Conservation (phyloP, 2,888 invertebrate species). For the Agonopterix alstromeriana region DNA sequence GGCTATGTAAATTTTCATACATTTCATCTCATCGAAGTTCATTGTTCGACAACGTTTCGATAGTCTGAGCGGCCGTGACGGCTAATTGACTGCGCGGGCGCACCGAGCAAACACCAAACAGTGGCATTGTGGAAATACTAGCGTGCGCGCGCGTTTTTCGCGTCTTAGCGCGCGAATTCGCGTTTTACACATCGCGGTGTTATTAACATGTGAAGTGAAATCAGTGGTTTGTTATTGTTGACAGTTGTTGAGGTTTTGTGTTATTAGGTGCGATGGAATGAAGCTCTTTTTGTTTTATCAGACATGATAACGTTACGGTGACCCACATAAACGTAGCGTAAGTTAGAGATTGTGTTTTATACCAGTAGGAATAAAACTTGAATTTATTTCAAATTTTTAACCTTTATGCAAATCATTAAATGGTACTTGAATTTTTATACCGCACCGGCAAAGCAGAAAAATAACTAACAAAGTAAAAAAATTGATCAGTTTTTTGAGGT, state of each 20-base stretch:
- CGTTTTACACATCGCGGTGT: neutral
- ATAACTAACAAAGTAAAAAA: no score
- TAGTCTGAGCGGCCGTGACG: conserved; percentile 34
- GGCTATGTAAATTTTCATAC: conserved; percentile 37
- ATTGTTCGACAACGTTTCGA: conserved; percentile 22
- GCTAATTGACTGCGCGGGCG: conserved; percentile 18
- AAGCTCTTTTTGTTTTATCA: no score
- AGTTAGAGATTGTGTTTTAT: conserved; percentile 1
- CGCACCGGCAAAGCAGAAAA: no score
- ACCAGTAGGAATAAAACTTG: no score
- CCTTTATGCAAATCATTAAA: no score
- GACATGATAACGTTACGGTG: no score
- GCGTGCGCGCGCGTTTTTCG: conserved; percentile 61
- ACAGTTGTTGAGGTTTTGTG: conserved; percentile 45
- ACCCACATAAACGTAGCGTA: no score
- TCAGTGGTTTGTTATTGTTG: neutral
- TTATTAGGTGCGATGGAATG: conserved; percentile 29
- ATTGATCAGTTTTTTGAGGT: no score
- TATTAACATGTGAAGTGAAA: neutral
- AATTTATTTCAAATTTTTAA: no score
- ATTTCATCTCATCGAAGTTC: conserved; percentile 33
- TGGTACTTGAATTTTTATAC: no score
- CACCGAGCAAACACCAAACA: conserved; percentile 39
- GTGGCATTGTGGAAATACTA: conserved; percentile 58
- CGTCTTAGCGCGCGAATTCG: conserved; percentile 20